Conservation (phyloP, 2,888 invertebrate genomes). For the Hyles lineata region DNA sequence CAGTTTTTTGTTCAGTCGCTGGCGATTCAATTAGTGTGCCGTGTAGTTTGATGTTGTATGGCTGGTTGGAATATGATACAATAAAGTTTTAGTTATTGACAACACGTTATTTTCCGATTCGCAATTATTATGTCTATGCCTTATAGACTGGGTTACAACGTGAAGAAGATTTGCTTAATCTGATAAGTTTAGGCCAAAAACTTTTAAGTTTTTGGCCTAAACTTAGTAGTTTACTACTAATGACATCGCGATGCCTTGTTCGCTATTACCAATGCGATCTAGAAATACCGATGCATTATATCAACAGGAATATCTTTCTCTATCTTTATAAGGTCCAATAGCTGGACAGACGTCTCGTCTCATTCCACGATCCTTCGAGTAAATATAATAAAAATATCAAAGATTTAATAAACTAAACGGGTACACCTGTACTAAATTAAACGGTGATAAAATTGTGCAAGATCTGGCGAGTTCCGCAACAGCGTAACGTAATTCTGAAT, state of each 20-base stretch:
- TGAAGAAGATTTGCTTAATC: too few relatives aligned
- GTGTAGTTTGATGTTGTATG: too few relatives aligned
- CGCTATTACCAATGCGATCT: neutral
- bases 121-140: too few relatives aligned
- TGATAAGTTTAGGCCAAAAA: too few relatives aligned
- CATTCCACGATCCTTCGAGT: neutral
- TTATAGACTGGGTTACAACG: too few relatives aligned
- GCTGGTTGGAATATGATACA: too few relatives aligned
- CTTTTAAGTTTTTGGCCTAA: too few relatives aligned
- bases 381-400: neutral
- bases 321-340: neutral
- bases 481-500: constrained; percentile 29
- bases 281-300: neutral
- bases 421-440: neutral
- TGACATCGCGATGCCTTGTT: too few relatives aligned
- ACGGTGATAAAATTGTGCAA: constrained; percentile 7
- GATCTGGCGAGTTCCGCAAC: constrained; percentile 26
- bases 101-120: too few relatives aligned
- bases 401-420: neutral
- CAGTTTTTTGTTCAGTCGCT: neutral
- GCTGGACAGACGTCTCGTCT: neutral
- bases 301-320: neutral
- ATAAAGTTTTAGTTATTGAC: too few relatives aligned
- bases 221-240: too few relatives aligned
- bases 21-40: too few relatives aligned